Conservation (phyloP, 37 sponge, comb jelly and placozoan species). For the Dysidea cf. avara region DNA sequence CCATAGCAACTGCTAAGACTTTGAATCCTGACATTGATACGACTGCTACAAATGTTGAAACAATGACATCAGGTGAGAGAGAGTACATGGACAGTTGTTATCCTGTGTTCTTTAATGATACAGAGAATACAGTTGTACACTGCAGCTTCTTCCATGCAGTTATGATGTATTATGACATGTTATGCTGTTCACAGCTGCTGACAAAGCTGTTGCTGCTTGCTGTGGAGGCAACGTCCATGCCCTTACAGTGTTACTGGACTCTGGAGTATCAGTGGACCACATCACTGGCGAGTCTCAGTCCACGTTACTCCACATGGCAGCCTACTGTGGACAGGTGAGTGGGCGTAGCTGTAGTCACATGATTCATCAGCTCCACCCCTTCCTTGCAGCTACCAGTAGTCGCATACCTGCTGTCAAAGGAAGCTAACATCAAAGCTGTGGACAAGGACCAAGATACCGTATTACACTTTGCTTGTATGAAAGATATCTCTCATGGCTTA, state of each 20-base stretch:
- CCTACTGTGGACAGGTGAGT: slow-evolving; percentile 77
- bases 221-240: slow-evolving; percentile 69
- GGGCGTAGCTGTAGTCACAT: neutral
- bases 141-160: too few relatives aligned
- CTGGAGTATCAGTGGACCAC: slow-evolving; percentile 43
- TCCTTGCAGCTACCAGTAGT: slow-evolving; percentile 40
- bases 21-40: neutral
- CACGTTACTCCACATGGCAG: slow-evolving; percentile 67
- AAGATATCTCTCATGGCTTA: slow-evolving; percentile 36
- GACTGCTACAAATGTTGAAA: neutral
- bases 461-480: slow-evolving; percentile 84
- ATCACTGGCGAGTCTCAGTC: slow-evolving; percentile 6
- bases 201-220: slow-evolving; percentile 63
- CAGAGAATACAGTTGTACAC: neutral
- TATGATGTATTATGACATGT: too few relatives aligned
- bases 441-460: slow-evolving; percentile 72
- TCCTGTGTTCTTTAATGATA: neutral
- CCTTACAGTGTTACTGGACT: slow-evolving; percentile 36
- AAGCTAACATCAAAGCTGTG: slow-evolving; percentile 39
- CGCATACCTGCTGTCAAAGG: slow-evolving; percentile 34
- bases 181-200: slow-evolving; percentile 42
- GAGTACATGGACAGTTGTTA: neutral
- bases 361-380: neutral
- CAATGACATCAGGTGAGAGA: neutral
- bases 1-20: neutral